These are phyloP conservation scores for Cynaeus angustus DNA, from an alignment of 2,888 invertebrate genomes.

Conservation along the genomic window DNA sequence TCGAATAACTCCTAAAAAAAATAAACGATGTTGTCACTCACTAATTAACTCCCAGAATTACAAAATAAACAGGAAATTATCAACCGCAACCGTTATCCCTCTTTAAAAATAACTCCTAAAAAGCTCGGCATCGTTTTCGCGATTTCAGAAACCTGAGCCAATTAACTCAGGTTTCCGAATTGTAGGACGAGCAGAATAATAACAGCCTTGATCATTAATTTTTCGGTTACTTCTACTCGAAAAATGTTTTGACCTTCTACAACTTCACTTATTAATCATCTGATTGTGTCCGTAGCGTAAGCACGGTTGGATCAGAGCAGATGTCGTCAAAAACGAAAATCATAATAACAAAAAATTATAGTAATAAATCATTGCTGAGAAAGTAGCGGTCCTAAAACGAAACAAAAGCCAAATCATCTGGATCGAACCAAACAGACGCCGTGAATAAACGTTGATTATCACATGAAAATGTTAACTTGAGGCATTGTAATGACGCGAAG, in stretches of 20 bases:
- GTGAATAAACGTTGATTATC: conserved; percentile 47
- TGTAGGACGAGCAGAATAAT: not conserved
- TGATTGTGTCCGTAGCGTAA: conserved; percentile 38
- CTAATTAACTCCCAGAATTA: no score
- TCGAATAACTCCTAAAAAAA: no score
- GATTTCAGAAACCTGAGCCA: not conserved
- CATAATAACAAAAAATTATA: conserved; percentile 50
- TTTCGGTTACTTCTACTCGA: conserved; percentile 44
- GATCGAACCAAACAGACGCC: conserved; percentile 44
- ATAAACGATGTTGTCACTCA: no score
- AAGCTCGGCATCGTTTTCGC: no score
- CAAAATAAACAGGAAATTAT: no score
- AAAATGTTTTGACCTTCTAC: conserved; percentile 35
- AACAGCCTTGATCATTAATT: conserved; percentile 29
- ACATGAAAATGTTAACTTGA: conserved; percentile 20
- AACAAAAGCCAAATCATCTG: conserved; percentile 52
- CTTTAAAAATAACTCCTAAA: no score
- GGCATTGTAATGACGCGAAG: conserved; percentile 13
- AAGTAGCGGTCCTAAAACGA: conserved; percentile 51
- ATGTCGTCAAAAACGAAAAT: conserved; percentile 49
- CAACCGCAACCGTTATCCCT: no score
- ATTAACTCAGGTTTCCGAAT: conserved; percentile 13
- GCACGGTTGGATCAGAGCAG: conserved; percentile 39
- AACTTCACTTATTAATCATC: conserved; percentile 37
- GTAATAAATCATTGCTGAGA: conserved; percentile 50